Base-by-base conservation (phyloP, 2,113 vertebrate species). In the Hydropotes inermis region DNA sequence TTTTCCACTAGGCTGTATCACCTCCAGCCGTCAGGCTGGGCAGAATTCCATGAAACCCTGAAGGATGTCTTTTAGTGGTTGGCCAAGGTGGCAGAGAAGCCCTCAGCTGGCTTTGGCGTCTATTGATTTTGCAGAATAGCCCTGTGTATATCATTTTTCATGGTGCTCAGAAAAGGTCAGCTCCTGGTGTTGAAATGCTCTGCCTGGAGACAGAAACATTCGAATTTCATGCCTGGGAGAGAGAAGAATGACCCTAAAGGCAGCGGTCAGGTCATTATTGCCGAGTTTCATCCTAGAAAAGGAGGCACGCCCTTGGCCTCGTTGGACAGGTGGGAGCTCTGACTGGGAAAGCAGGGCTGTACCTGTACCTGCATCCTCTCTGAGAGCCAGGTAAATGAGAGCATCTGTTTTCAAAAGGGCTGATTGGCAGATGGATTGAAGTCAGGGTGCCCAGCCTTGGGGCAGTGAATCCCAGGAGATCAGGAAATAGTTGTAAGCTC, bases 151-250 rank as follows among this genome's bases (percentile, higher is more conserved):
- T 98, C 95, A 84, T 47, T 94, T 95, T 96, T 87, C 96, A 54
- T 36, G 76, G 60, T 89, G 58, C 54, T 93, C 47, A 43, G 55
- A 5, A 93, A 96, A 97, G 89, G 94, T 95, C 93, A 87, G 81
- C 76, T 55, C 39, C 23, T 28, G n/a, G 27, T 47, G 54, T 83
- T 58, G n/a, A 33, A 76, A 27, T 54, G 92, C 47, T 87, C 86
- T 93, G 86, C 89, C 87, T 97, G 23, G 93, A 97, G 92, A 91
- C 50, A 67, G 82, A 87, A 94, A 93, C 36, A 52, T 82, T 98
- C 95, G 89, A 79, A 87, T 78, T 89, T 95, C 23, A 64, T 27
- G 47, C 79, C 82, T 23, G 3, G 45, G 90, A 94, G 0, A 45
- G 89, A 33, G 0, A 0, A 64, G 67, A 85, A 82, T 55, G 54